Base-by-base conservation (phyloP, 2,888 invertebrate genomes). In the Heteromyza rotundicornis region DNA sequence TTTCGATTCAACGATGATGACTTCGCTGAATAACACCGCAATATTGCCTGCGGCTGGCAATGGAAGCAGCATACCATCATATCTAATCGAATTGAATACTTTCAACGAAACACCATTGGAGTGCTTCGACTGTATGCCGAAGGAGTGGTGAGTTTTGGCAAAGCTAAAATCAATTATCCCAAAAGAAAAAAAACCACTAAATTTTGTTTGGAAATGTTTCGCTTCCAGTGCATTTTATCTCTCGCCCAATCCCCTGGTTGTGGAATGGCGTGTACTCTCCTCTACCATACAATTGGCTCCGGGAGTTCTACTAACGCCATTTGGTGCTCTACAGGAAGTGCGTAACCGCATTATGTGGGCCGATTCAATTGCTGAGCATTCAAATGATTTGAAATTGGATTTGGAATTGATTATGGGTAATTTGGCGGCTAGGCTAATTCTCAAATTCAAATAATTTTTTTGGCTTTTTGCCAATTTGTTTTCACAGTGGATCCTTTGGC, bases 251-350 rank as follows among this genome's bases (percentile, higher is more conserved):
- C 82, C 82, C 55, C 71, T 82, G 44, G 69, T 82, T 64, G 72
- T 77, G 23, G 79, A 80, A 55, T 70, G 74, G 47, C 74, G 74
- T 64, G 80, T 81, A 67, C 70, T 81, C 49, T 71, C 75, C 27
- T 77, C 80, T 55, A 76, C 79, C 63, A 70, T 80, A 24, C 81
- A 81, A 68, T 68, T 81, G 70, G 74, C 74, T 19, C 82, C 82
- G 5, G 81, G 81, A 58, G 67, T 76, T 66, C 67, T 82, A 64
- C 71, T 80, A 53, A 82, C 82, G 63, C 74, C 81, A 49, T 70
- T 69, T 53, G 82, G 80, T 16, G 77, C 78, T 35, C 64, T 80
- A 65, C 74, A 80, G 74, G 80, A 82, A 77, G 80, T 82, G 51
- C 74, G 74, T 56, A 72, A 74, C 69, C 78, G 78, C 61, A 75